phyloP scores from a whole-genome alignment of 2,888 invertebrate genomes.

The Girardia tigrina region DNA sequence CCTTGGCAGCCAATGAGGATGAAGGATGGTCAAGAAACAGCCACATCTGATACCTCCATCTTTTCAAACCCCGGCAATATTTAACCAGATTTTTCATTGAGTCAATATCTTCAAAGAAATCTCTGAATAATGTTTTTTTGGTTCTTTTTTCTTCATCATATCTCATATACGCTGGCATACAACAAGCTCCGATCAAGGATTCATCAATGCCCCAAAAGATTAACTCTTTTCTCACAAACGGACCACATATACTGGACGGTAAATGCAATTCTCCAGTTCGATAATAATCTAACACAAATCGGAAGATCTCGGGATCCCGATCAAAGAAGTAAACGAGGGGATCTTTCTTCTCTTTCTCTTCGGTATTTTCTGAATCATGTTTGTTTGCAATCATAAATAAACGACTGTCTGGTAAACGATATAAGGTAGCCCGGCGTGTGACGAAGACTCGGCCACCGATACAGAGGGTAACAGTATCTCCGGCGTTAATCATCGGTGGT shows the following conservation, averaged over 20 bases:
- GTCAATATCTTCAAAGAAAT: slow-evolving; percentile 36
- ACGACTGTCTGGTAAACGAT: slow-evolving; percentile 33
- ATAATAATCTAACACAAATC: slow-evolving; percentile 43
- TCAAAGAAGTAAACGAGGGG: slow-evolving; percentile 43
- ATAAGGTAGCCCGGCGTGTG: slow-evolving; percentile 31
- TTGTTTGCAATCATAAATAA: slow-evolving; percentile 34
- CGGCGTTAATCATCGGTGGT: slow-evolving; percentile 27
- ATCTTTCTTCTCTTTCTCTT: no score
- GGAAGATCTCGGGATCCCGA: slow-evolving; percentile 43
- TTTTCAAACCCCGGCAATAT: slow-evolving; percentile 32
- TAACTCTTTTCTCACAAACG: slow-evolving; percentile 47
- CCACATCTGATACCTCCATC: slow-evolving; percentile 41
- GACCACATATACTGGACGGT: slow-evolving; percentile 48
- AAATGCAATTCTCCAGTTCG: slow-evolving; percentile 48
- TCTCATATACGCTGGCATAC: slow-evolving; percentile 44
- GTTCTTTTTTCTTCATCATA: slow-evolving; percentile 36
- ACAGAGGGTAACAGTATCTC: slow-evolving; percentile 28
- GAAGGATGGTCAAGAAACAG: slow-evolving; percentile 46
- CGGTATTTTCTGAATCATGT: slow-evolving; percentile 8
- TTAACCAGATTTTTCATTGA: slow-evolving; percentile 34
- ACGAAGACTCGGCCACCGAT: slow-evolving; percentile 34
- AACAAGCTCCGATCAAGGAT: slow-evolving; percentile 44
- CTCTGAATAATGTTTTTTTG: slow-evolving; percentile 35
- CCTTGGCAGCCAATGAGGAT: slow-evolving; percentile 46
- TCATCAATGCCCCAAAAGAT: slow-evolving; percentile 47